A percentile compares a stretch with the other conserved stretches of the same genome.
These are phyloP conservation scores for Blastomussa wellsi DNA, from an alignment of 92 coral and sea anemone species.

Conservation along the genomic window DNA sequence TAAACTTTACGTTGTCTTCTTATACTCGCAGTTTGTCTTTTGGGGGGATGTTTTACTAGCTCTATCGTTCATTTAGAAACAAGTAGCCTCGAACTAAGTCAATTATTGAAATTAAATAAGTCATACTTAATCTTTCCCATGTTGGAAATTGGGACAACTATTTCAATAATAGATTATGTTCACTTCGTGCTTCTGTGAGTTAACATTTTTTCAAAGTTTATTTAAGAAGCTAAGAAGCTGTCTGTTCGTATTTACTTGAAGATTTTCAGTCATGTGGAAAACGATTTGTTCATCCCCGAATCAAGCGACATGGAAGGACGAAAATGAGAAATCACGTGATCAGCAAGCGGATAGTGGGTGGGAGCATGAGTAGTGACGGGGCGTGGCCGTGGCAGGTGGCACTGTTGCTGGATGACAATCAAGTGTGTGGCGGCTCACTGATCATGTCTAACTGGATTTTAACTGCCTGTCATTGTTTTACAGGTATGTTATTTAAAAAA, in stretches of 20 bases:
- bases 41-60: too few relatives aligned
- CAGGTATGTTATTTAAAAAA: constrained; percentile 38
- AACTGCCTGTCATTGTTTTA: constrained; percentile 75
- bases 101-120: too few relatives aligned
- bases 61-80: too few relatives aligned
- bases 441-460: constrained; percentile 56
- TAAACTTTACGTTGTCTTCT: too few relatives aligned
- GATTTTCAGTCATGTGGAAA: constrained; percentile 1
- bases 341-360: constrained; percentile 72
- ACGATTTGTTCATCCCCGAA: background rate
- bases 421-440: constrained; percentile 78
- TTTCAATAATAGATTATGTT: too few relatives aligned
- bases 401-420: constrained; percentile 50
- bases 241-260: background rate
- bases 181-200: background rate
- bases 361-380: constrained; percentile 49
- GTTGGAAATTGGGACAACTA: background rate
- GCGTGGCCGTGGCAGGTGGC: constrained; percentile 83
- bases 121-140: background rate
- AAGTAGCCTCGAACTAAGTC: background rate
- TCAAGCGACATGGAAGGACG: background rate
- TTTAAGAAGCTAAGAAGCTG: background rate
- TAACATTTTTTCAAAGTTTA: background rate
- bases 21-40: too few relatives aligned
- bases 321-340: constrained; percentile 7